Percentiles rank a stretch among this genome's conserved stretches.
Evolutionary conservation across 2,888 invertebrate genomes (phyloP).

Genomic region (Anarsia innoxiella): DNA sequence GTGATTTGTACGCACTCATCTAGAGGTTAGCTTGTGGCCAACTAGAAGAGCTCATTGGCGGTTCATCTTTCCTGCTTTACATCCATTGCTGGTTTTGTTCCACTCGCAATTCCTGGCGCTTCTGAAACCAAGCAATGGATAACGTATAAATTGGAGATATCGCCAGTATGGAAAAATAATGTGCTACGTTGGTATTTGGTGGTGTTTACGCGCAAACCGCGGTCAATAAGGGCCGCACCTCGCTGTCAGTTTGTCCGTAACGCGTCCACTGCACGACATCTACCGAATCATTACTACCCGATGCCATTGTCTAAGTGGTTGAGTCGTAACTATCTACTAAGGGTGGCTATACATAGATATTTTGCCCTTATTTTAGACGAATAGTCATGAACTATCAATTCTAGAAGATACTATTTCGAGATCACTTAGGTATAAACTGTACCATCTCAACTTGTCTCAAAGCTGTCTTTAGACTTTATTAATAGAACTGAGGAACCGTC

Average conservation of each 20-base stretch:
- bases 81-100: conserved; percentile 28
- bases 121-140: neutral
- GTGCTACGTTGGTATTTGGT: conserved; percentile 35
- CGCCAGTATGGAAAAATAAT: no score
- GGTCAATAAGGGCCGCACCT: conserved; percentile 70
- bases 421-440: no score
- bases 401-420: no score
- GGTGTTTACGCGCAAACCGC: conserved; percentile 67
- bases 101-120: neutral
- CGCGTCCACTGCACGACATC: conserved; percentile 65
- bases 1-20: conserved; percentile 76
- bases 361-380: no score
- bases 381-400: no score
- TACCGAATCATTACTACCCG: conserved; percentile 49
- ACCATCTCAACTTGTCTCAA: no score
- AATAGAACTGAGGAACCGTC: no score
- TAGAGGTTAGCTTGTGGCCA: conserved; percentile 61
- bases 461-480: no score
- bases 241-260: conserved; percentile 64
- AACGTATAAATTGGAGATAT: neutral
- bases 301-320: neutral
- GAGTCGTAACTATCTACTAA: no score
- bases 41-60: conserved; percentile 33
- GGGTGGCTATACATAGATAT: no score
- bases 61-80: conserved; percentile 1